Evolutionary conservation across 2,113 vertebrate genomes (phyloP).

Genomic region (Corvus hawaiiensis): DNA sequence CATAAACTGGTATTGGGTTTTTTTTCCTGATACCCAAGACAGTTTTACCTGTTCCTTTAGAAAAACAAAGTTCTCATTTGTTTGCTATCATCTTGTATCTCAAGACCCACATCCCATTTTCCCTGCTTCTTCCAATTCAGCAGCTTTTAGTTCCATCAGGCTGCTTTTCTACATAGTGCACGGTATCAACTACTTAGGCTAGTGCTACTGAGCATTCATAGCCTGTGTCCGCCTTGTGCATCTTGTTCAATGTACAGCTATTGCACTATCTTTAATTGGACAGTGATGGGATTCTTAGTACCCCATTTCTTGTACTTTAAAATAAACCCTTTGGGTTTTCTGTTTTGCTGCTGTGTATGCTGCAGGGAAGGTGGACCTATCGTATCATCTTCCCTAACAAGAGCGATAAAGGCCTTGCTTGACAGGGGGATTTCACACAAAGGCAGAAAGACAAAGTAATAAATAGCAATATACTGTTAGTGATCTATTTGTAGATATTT

Average conservation of each 20-base stretch:
- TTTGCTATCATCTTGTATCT: not conserved
- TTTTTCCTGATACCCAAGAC: not conserved
- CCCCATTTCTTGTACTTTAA: not conserved
- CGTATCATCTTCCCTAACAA: not conserved
- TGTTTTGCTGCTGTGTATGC: not conserved
- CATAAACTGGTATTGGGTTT: not conserved
- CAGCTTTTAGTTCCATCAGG: not conserved
- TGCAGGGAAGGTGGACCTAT: not conserved
- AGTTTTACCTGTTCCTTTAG: not conserved
- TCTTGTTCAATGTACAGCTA: not conserved
- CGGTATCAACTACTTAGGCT: accelerated
- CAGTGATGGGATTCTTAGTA: not conserved
- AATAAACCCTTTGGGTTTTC: not conserved
- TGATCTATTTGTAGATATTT: not conserved
- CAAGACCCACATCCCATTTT: not conserved
- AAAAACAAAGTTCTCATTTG: not conserved
- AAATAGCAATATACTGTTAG: not conserved
- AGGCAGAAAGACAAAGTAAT: not conserved
- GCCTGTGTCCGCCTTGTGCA: not conserved
- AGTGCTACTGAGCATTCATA: not conserved
- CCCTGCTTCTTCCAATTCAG: not conserved
- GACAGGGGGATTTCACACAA: not conserved
- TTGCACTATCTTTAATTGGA: not conserved
- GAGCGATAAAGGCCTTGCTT: not conserved
- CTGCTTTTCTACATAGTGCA: not conserved